Conservation (phyloP, 1,140 invertebrate genomes). For the Drosophila nigromelanica region DNA sequence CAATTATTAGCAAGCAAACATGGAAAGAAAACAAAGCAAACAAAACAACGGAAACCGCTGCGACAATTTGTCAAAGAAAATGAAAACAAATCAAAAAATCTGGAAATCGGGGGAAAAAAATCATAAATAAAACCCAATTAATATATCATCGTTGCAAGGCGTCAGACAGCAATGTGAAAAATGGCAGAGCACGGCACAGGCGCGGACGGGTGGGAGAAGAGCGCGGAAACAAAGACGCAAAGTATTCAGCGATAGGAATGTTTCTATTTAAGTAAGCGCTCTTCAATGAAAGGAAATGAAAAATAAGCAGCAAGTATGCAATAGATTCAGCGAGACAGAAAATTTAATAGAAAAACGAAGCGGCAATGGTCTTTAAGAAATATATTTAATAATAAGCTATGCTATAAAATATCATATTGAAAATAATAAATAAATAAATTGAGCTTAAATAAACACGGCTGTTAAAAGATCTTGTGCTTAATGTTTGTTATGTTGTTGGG, state of each 20-base stretch:
- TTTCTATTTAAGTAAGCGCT: slow-evolving; percentile 53
- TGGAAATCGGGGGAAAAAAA: background rate
- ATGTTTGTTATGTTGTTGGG: no score
- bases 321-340: no score
- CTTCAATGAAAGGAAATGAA: slow-evolving; percentile 18
- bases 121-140: slow-evolving; percentile 81
- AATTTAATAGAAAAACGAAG: background rate
- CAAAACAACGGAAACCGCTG: background rate
- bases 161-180: slow-evolving; percentile 36
- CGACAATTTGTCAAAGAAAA: slow-evolving; percentile 9
- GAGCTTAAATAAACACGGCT: no score
- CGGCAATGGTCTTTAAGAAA: background rate
- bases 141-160: slow-evolving; percentile 69
- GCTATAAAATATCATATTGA: no score
- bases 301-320: no score
- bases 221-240: background rate
- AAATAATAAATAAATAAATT: no score
- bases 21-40: background rate
- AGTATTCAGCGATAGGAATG: slow-evolving; percentile 8
- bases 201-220: no score
- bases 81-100: slow-evolving; percentile 6
- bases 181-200: slow-evolving; percentile 1
- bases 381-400: background rate
- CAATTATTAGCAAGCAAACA: slow-evolving; percentile 19
- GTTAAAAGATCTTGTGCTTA: no score